Evolutionary conservation across 1,140 invertebrate species (phyloP), one percentile per base, ranked within the genome.

Genomic region (Macrotrachela quadricornifera): DNA sequence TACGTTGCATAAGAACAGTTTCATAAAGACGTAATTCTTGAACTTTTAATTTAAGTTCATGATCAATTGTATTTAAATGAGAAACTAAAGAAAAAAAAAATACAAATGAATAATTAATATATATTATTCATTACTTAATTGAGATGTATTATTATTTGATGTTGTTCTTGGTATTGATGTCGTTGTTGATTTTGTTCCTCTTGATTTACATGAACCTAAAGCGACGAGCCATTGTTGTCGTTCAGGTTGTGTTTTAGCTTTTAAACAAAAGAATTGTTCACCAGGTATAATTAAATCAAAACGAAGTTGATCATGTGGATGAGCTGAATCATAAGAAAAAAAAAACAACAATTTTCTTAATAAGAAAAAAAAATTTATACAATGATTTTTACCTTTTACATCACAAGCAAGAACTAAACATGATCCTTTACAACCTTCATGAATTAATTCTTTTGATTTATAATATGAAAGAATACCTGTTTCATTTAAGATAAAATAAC

Each of bases 1-100:
- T 79, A 70, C 83, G 81, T 66, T 83, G 81, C 79, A 83, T 83
- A 51, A 84, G 68, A 15, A 83, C 69, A 69, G 83, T 81, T 74
- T 80, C 82, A 63, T 83, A 83, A 14, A 83, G 66, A 56, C 80
- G 69, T 43, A 84, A 67, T 68, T 84, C 81, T 44, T 80, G 81
- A 61, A 80, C 80, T 64, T 83, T 84, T 38, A 77, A 72, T 65
- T 76, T 78, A n/a, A 80, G 59, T 41, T 69, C 61, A 63, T 79
- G 21, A 30, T 30, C 21, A 30, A 30, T 30, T 30, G 21, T 8
- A 30, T 2, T 30, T 30, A 30, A 8, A 30, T 30, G 21, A 4
- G 21, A 30, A 30, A 30, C 21, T 30, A 30, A 4, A 30, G 21
- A 30, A 30, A 30, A 30, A n/a, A 30, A 30, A 30, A 30, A 9